Base-by-base conservation (phyloP, 2,797 vertebrate species). In the Artibeus lituratus region DNA sequence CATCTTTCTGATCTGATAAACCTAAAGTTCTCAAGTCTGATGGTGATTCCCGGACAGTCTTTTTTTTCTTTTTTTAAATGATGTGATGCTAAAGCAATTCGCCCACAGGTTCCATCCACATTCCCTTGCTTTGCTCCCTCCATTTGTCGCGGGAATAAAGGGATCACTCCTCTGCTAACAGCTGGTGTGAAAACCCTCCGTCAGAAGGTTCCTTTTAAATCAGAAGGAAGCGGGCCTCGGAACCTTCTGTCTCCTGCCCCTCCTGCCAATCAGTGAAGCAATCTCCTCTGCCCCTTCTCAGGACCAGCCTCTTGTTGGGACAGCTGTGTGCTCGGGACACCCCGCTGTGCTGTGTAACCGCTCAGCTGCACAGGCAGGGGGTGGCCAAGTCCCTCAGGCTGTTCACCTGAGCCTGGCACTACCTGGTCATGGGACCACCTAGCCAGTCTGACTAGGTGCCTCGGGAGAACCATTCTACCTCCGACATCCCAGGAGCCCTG, bases 71-170 rank as follows among this genome's bases (percentile, higher is more conserved):
- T 59, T 42, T 59, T 57, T 29, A 12, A 73, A 59, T n/a, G 55
- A 44, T 21, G 55, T 82, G 78, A 69, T 70, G 37, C 51, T 81
- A 93, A 87, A 86, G 89, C 39, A 72, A 55, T 51, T 87, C 24
- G 18, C 21, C 6, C 22, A 37, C 77, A 11, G 3, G 47, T 32
- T 69, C 39, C 22, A 11, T 32, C 67, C 39, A 5, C 78, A 26
- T 80, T 83, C 73, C 55, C 83, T 59, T 69, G 55, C 62, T 51
- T 35, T 19, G 87, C 90, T 70, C 24, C 44, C 85, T 49, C 91
- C 93, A 78, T 87, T 67, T 91, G 84, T 91, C 69, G 4, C 3
- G 37, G 65, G 88, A 94, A 76, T 73, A 73, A 88, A 89, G 87
- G 24, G 51, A 37, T 57, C 65, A 6, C 47, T 62, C 42, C 47